Evolutionary conservation across 2,797 vertebrate species (phyloP), one percentile per base, ranked within the genome.

Genomic region (Botia kubotai): DNA sequence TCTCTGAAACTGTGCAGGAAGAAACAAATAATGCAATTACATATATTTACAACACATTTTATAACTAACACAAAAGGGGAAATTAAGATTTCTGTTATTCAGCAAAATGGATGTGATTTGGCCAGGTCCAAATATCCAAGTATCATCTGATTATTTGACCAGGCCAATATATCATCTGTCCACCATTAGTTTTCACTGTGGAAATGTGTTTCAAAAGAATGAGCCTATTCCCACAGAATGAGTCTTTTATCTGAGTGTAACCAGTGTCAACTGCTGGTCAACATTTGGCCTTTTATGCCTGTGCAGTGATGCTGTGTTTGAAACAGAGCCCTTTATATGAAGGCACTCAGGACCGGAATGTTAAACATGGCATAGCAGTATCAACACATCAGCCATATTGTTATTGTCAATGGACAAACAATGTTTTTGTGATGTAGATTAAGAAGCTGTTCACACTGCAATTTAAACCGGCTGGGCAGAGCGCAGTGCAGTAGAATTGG

Each of bases 281-380:
- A 26, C 70, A 29, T 55, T 73, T 80, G 50, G 60, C 52, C 29
- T 46, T 65, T 73, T 73, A 23, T 73, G 70, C 3, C 11, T 79
- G 33, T 13, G n/a, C 46, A 6, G 19, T 46, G 55, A 62, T 78
- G 17, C 26, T 71, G 16, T 60, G 60, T 43, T 43, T 79, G 71
- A 74, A 80, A 80, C 29, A 36, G 70, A 67, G 52, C 26, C 46
- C 8, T 79, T 58, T 68, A 58, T 68, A 46, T 68, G n/a, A 58
- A 19, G 14, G 19, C 52, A 65, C 65, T 65, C 39, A 72, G 46
- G 52, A 17, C 23, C 65, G 26, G 70, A 79, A 81, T 78, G 79
- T 84, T 82, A 84, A 79, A 82, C 76, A 82, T 84, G 60, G 71
- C 29, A 48, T 50, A 19, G 36, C 71, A 63, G 39, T 71, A 73